phyloP scores from a whole-genome alignment of 2,888 invertebrate genomes.

The Thymelicus sylvestris region DNA sequence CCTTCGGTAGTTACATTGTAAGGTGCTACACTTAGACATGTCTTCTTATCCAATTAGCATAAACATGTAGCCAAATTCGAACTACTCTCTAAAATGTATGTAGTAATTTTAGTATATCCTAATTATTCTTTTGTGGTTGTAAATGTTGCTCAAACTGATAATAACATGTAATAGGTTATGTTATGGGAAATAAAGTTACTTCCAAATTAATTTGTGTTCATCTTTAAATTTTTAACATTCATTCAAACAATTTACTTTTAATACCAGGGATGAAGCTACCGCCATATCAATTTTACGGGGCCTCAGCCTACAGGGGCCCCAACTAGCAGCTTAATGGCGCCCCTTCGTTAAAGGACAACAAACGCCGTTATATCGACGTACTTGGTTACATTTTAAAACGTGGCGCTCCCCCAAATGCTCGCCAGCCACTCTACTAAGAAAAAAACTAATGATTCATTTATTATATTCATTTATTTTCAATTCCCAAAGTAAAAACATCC shows the following conservation, averaged over 20 bases:
- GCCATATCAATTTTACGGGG: too few relatives aligned
- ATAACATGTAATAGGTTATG: slow-evolving; percentile 3
- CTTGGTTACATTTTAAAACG: too few relatives aligned
- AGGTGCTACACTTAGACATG: slow-evolving; percentile 22
- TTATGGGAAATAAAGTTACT: slow-evolving; percentile 18
- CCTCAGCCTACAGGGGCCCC: too few relatives aligned
- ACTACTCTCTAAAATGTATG: not conserved
- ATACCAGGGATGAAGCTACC: too few relatives aligned
- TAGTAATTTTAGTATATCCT: slow-evolving; percentile 2
- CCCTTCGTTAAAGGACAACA: too few relatives aligned
- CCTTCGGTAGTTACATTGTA: slow-evolving; percentile 8
- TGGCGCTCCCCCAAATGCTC: too few relatives aligned
- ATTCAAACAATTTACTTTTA: too few relatives aligned
- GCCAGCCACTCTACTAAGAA: too few relatives aligned
- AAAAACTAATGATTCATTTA: not conserved
- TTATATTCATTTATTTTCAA: slow-evolving; percentile 20
- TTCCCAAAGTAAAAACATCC: slow-evolving; percentile 34
- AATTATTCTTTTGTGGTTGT: slow-evolving; percentile 27
- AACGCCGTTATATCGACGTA: too few relatives aligned
- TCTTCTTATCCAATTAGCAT: not conserved
- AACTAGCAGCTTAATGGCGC: too few relatives aligned
- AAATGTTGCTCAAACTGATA: slow-evolving; percentile 30
- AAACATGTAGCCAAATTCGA: slow-evolving; percentile 11
- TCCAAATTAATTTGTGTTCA: slow-evolving; percentile 1
- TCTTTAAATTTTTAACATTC: not conserved